Percentiles rank a stretch among this genome's conserved stretches.
phyloP scores from a whole-genome alignment of 1,140 invertebrate genomes.

The Macrosteles quadrilineatus region DNA sequence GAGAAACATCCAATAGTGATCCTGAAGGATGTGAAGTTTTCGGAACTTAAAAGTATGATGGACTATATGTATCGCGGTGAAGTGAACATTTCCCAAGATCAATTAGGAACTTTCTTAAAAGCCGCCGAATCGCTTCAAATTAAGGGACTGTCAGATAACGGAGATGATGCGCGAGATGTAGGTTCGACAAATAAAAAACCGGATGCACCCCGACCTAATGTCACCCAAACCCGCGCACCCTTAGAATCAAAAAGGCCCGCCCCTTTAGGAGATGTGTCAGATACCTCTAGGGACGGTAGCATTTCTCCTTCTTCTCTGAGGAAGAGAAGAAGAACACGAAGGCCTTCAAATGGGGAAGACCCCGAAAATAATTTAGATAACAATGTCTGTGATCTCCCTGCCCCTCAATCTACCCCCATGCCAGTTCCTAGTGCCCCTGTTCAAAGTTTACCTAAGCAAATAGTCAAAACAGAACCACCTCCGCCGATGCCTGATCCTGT shows the following conservation, averaged over 20 bases:
- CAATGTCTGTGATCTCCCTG: background rate
- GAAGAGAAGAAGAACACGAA: constrained; percentile 21
- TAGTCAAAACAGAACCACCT: background rate
- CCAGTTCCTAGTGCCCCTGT: constrained; percentile 21
- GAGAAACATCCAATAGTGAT: constrained; percentile 91
- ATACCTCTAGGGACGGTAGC: constrained; percentile 29
- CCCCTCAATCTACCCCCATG: constrained; percentile 14
- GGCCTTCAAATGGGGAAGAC: constrained; percentile 14
- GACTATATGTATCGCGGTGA: constrained; percentile 94
- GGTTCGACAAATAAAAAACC: constrained; percentile 27
- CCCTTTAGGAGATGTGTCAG: background rate
- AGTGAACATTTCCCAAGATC: constrained; percentile 91
- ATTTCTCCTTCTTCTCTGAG: constrained; percentile 28
- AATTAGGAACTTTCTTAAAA: constrained; percentile 83
- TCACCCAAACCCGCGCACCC: constrained; percentile 4
- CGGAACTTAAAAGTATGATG: constrained; percentile 88
- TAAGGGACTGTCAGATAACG: constrained; percentile 82
- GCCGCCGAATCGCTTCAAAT: constrained; percentile 90
- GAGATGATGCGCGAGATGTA: constrained; percentile 33
- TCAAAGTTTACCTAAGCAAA: constrained; percentile 1
- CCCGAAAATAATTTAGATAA: background rate
- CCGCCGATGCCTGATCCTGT: background rate
- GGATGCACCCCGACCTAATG: constrained; percentile 15
- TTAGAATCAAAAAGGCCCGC: constrained; percentile 10
- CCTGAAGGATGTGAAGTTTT: constrained; percentile 88